Evolutionary conservation across 2,113 vertebrate genomes (phyloP), one percentile per base, ranked within the genome.

Genomic region (Pygoscelis antarcticus): DNA sequence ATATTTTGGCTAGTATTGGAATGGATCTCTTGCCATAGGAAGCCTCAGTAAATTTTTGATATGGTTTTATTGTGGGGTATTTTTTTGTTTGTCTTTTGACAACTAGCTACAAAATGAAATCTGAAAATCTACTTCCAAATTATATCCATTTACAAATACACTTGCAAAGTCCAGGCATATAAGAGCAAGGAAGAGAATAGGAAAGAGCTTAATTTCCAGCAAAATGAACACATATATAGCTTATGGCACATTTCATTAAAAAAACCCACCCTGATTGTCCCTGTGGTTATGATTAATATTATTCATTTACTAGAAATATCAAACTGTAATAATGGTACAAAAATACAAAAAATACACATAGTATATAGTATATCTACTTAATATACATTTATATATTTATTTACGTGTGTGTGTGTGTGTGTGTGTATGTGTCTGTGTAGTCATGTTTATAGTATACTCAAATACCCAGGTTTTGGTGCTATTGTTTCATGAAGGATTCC

Each of bases 251-350:
- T 84, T 87, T 91, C 3, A 21, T 84, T 26, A 47, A 18, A 77
- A 34, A 51, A 0, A 2, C 8, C 13, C 16, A 8, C 18, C 15
- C 1, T 1, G n/a, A 57, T 46, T 72, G 5, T 79, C 36, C 15
- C 21, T 47, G 10, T 29, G 5, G 17, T 52, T 88, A 38, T 62
- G 27, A 52, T 58, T 75, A 47, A 44, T 80, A 34, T 64, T 90
- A 88, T 36, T 49, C 3, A 61, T 72, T 80, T 87, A 42, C 16
- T 69, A 76, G 66, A 86, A 90, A 80, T 69, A 83, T 51, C n/a
- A 86, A 70, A 32, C 12, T 90, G 16, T 47, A 84, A 29, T n/a
- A 60, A 65, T 1, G 2, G 6, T 40, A 49, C 20, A 69, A 49
- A 74, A 79, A 83, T 40, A 55, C 32, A 36, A 44, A 70, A 66